Conservation (phyloP, 1,140 invertebrate genomes). For the Dysdera silvatica region DNA sequence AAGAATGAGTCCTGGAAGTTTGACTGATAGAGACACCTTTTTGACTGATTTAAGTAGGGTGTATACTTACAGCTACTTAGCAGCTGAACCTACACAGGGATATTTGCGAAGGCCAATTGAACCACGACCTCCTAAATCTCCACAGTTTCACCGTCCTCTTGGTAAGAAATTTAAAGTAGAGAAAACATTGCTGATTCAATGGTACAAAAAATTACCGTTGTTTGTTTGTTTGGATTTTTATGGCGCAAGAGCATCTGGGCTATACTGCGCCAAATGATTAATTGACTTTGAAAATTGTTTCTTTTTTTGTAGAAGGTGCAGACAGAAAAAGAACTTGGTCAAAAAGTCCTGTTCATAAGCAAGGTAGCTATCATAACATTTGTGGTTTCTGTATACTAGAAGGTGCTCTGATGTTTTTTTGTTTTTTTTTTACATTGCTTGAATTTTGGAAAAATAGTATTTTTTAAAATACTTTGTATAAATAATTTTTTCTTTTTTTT, state of each 20-base stretch:
- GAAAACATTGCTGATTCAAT: no score
- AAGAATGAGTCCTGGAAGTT: conserved; percentile 28
- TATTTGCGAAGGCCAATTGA: conserved; percentile 84
- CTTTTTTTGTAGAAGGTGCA: no score
- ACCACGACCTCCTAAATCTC: conserved; percentile 83
- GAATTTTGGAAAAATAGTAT: neutral
- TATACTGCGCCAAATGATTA: no score
- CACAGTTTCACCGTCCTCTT: conserved; percentile 83
- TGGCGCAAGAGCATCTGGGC: no score
- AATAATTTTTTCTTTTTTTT: neutral
- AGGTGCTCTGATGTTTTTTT: neutral
- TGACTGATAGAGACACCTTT: conserved; percentile 43
- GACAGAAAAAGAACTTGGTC: no score
- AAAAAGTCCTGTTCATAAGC: no score
- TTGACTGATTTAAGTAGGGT: conserved; percentile 61
- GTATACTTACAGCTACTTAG: conserved; percentile 89
- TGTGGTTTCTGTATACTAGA: neutral
- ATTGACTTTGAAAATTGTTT: no score
- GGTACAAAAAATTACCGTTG: no score
- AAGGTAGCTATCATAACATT: neutral
- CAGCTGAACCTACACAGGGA: conserved; percentile 72
- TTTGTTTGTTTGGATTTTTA: no score
- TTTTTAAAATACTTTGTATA: neutral
- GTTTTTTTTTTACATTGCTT: neutral
- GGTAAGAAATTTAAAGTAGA: conserved; percentile 33